Percentiles rank a stretch among this genome's conserved stretches.
Conservation (phyloP, 92 coral and sea anemone species). For the Siderastrea siderea region DNA sequence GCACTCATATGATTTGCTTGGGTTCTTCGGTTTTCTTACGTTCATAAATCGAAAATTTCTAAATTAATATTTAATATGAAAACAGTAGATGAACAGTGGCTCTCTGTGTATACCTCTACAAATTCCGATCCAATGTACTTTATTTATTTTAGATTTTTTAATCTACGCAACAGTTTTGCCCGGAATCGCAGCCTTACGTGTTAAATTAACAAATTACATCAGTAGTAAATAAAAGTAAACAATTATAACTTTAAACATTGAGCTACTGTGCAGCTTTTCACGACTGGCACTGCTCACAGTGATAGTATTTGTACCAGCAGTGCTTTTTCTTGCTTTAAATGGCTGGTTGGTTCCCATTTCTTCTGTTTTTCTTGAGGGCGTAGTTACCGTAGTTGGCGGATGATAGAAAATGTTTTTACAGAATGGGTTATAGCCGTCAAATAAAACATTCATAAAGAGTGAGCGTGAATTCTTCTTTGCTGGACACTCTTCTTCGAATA, state of each 20-base stretch:
- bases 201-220: background rate
- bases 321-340: background rate
- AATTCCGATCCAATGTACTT: no score
- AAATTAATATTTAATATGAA: no score
- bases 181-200: no score
- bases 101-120: no score
- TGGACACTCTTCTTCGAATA: conserved; percentile 19
- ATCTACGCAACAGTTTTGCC: no score
- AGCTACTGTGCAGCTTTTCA: background rate
- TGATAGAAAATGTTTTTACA: conserved; percentile 1
- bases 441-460: background rate
- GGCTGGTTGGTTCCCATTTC: background rate
- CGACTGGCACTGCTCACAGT: background rate
- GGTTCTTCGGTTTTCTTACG: no score
- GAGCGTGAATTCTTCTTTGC: background rate
- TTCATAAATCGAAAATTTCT: no score
- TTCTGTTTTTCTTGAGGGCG: conserved; percentile 2
- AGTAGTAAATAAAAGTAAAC: background rate
- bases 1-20: no score
- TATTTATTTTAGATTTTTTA: no score
- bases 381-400: conserved; percentile 6
- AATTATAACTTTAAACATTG: background rate
- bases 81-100: no score
- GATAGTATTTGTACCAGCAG: background rate
- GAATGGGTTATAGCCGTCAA: conserved; percentile 47